Conservation (phyloP, 1,140 invertebrate genomes). For the Pomacea maculata region DNA sequence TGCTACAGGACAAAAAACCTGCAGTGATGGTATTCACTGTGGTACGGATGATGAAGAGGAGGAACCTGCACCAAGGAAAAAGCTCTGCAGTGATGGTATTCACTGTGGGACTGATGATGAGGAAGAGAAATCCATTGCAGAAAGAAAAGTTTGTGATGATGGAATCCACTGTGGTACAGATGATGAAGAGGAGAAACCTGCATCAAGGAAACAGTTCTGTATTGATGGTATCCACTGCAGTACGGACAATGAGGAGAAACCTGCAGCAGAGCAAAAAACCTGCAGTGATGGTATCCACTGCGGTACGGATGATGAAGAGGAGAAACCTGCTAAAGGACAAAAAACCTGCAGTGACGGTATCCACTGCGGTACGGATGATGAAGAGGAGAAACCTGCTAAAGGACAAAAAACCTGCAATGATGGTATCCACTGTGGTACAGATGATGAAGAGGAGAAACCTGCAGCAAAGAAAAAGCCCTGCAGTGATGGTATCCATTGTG, state of each 20-base stretch:
- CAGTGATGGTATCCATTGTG: conserved; percentile 30
- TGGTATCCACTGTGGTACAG: conserved; percentile 15
- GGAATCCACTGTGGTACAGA: conserved; percentile 36
- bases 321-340: conserved; percentile 1
- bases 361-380: conserved; percentile 40
- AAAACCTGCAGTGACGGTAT: conserved; percentile 34
- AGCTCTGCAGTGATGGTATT: conserved; percentile 27
- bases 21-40: conserved; percentile 23
- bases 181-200: conserved; percentile 28
- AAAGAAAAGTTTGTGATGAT: conserved; percentile 22
- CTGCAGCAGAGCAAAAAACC: not conserved
- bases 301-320: conserved; percentile 38
- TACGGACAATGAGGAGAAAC: conserved; percentile 30
- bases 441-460: conserved; percentile 11
- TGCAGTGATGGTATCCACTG: conserved; percentile 29
- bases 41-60: conserved; percentile 29
- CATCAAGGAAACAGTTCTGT: conserved; percentile 24
- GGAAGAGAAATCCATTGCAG: conserved; percentile 11
- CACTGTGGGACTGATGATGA: conserved; percentile 42
- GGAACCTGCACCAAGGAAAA: conserved; percentile 5
- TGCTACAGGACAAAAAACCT: conserved; percentile 9
- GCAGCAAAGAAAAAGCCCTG: not conserved
- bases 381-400: conserved; percentile 14
- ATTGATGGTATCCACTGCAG: conserved; percentile 36
- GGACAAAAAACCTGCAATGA: conserved; percentile 28